phyloP scores from a whole-genome alignment of 2,797 vertebrate species.

The Anguilla pacifica region DNA sequence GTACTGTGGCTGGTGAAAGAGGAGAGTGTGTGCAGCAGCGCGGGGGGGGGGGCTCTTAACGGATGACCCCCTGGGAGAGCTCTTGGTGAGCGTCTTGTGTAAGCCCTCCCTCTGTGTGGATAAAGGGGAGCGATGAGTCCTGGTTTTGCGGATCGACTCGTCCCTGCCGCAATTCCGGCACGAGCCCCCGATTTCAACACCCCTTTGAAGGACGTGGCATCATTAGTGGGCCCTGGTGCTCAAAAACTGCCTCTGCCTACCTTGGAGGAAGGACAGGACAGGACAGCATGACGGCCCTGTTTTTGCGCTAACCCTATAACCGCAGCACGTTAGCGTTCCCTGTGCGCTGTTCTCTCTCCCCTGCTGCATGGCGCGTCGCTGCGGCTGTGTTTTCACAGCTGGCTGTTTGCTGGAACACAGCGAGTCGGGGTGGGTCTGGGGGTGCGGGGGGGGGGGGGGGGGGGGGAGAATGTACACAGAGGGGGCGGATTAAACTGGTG shows the following conservation, averaged over 20 bases:
- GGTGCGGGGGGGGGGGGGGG: neutral
- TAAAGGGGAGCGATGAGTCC: neutral
- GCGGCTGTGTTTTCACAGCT: constrained; percentile 3
- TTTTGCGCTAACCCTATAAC: neutral
- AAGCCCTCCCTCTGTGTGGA: neutral
- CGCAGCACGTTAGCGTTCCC: neutral
- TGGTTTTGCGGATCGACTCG: neutral
- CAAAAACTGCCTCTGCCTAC: neutral
- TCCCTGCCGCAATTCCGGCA: neutral
- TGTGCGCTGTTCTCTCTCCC: neutral
- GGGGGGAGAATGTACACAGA: neutral
- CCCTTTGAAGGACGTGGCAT: constrained; percentile 13
- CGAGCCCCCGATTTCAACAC: constrained; percentile 16
- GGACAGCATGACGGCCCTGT: neutral
- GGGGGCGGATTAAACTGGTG: constrained; percentile 9
- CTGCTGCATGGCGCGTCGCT: neutral
- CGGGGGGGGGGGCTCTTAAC: neutral
- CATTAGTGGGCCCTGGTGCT: constrained; percentile 9
- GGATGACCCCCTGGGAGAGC: neutral
- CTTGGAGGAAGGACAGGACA: neutral
- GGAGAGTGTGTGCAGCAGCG: neutral
- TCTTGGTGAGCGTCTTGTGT: neutral
- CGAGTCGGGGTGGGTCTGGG: neutral
- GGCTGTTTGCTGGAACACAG: neutral
- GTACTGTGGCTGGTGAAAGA: no score